Percentiles rank a stretch among this genome's conserved stretches.
These are phyloP conservation scores for Zaprionus ornatus DNA, from an alignment of 1,140 invertebrate genomes.

Conservation along the genomic window DNA sequence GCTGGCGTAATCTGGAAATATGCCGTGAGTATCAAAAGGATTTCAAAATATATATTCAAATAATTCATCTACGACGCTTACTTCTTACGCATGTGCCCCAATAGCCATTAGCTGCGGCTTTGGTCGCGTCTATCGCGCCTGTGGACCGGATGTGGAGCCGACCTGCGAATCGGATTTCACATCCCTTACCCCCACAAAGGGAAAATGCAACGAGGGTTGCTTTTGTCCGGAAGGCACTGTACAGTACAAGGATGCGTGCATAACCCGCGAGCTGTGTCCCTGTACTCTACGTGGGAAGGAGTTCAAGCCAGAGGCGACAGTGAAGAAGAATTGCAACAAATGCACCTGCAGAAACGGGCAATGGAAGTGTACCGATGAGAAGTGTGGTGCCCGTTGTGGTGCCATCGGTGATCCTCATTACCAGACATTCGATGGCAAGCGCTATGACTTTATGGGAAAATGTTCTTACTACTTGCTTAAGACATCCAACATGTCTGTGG, in stretches of 20 bases:
- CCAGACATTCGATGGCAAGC: slow-evolving; percentile 93
- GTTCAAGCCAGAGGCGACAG: slow-evolving; percentile 89
- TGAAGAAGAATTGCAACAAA: slow-evolving; percentile 93
- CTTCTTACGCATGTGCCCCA: background rate
- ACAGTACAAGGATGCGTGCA: slow-evolving; percentile 89
- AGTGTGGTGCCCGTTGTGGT: slow-evolving; percentile 90
- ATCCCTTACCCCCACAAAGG: slow-evolving; percentile 61
- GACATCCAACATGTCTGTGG: slow-evolving; percentile 88
- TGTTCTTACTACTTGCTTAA: slow-evolving; percentile 93
- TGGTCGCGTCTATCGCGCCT: slow-evolving; percentile 89
- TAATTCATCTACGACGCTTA: background rate
- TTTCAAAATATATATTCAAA: background rate
- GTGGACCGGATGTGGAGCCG: slow-evolving; percentile 86
- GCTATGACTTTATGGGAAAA: slow-evolving; percentile 94
- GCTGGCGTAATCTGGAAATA: slow-evolving; percentile 89
- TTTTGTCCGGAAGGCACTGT: slow-evolving; percentile 91
- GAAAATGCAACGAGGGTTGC: slow-evolving; percentile 92
- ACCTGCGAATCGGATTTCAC: slow-evolving; percentile 84
- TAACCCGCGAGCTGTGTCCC: slow-evolving; percentile 89
- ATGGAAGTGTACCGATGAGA: slow-evolving; percentile 91
- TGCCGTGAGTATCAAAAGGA: slow-evolving; percentile 88
- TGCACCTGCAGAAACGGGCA: slow-evolving; percentile 86
- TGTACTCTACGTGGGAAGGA: slow-evolving; percentile 90
- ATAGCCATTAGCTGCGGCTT: slow-evolving; percentile 88
- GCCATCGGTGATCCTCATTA: slow-evolving; percentile 96